Base-by-base conservation (phyloP, 2,113 vertebrate genomes). In the Triplophysa siluroides region DNA sequence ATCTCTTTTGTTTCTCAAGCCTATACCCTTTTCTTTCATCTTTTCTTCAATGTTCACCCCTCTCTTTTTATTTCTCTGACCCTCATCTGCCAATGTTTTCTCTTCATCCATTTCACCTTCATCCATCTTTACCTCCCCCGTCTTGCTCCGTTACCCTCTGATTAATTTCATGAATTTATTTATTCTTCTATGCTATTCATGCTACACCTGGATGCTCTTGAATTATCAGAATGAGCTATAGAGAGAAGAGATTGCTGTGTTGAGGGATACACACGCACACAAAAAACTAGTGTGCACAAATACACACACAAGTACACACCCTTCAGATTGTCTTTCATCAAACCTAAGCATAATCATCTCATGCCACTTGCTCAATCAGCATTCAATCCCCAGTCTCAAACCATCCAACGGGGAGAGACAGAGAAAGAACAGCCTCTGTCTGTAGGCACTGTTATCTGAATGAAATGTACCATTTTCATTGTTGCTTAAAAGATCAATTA, bases 151-250 rank as follows among this genome's bases (percentile, higher is more conserved):
- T 29, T 68, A 5, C 45, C 69, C 68, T 29, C 77, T 81, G 64
- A 84, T 85, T 56, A 76, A 86, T 80, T 83, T 71, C 66, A 83
- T 73, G 79, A 69, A 74, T 75, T 72, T 63, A 64, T 61, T 72
- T 63, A 41, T 50, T 71, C 60, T 38, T 58, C 60, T 33, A 54
- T 43, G 80, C 75, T 78, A 79, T 87, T 85, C 75, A 83, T 65
- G 47, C 52, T 61, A 72, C 86, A 87, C 78, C 84, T 86, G 86
- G 74, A 81, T 58, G 45, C 83, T 76, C 76, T 63, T 70, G 47
- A 52, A 75, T 74, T 62, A 56, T 64, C 62, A 74, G 78, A 52
- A 63, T 79, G 45, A 68, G 41, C 56, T 64, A 62, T 71, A 54
- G 4, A 72, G 23, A 82, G 74, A 54, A 54, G 26, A 77, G 43